These are phyloP conservation scores for Coboldia fuscipes DNA, from an alignment of 1,140 invertebrate species.

Conservation along the genomic window DNA sequence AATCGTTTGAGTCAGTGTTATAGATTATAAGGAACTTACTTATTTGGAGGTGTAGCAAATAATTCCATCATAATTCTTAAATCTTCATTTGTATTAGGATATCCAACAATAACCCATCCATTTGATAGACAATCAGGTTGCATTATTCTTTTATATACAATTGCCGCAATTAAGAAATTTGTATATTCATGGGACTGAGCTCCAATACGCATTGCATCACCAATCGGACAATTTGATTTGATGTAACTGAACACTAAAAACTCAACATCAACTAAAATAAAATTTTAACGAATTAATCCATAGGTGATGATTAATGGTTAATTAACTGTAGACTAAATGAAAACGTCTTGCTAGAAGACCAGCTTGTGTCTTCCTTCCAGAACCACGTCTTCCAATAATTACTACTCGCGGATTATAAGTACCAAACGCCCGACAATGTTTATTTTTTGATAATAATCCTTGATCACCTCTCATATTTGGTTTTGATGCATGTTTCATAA, in stretches of 20 bases:
- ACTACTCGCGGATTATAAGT: too few species aligned
- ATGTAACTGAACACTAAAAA: conserved; percentile 11
- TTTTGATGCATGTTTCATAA: too few species aligned
- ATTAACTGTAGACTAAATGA: conserved; percentile 10
- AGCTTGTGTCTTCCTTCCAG: conserved; percentile 12
- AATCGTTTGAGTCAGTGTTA: neutral
- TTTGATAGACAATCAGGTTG: conserved; percentile 11
- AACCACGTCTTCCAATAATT: conserved; percentile 11
- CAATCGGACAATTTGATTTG: conserved; percentile 2
- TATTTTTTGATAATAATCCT: too few species aligned
- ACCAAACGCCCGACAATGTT: too few species aligned
- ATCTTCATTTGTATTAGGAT: conserved; percentile 13
- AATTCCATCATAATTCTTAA: conserved; percentile 12
- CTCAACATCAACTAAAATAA: conserved; percentile 11
- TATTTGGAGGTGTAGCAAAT: conserved; percentile 15
- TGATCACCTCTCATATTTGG: too few species aligned
- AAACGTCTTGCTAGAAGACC: conserved; percentile 10
- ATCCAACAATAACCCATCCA: conserved; percentile 15
- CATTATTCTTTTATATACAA: conserved; percentile 9
- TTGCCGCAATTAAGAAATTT: conserved; percentile 8
- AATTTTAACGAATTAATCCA: too few species aligned
- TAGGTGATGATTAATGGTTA: too few species aligned
- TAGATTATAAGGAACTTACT: neutral
- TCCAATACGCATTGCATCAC: conserved; percentile 3
- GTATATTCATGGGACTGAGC: conserved; percentile 6